A percentile compares a stretch with the other conserved stretches of the same genome.
phyloP scores from a whole-genome alignment of 2,888 invertebrate genomes.

The Drosophila formosana region DNA sequence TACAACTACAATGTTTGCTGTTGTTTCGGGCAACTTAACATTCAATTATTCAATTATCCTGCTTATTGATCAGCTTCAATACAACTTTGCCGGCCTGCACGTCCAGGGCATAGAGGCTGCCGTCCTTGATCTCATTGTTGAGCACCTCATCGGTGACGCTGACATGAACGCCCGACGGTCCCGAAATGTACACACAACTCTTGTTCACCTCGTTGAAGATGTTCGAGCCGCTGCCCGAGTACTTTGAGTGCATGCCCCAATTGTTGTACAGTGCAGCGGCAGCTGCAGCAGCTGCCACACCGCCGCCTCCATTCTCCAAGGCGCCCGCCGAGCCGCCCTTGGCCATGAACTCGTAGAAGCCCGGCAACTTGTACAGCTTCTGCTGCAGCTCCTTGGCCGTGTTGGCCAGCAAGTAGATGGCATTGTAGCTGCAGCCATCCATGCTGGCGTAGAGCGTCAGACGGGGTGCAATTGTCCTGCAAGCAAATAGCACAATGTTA shows the following conservation, averaged over 20 bases:
- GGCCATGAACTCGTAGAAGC: slow-evolving; percentile 84
- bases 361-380: slow-evolving; percentile 88
- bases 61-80: slow-evolving; percentile 85
- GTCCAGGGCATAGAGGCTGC: slow-evolving; percentile 89
- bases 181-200: slow-evolving; percentile 90
- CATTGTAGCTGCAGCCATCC: slow-evolving; percentile 90
- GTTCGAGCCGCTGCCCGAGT: slow-evolving; percentile 85
- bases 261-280: slow-evolving; percentile 62
- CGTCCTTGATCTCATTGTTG: slow-evolving; percentile 91
- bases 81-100: slow-evolving; percentile 86
- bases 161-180: slow-evolving; percentile 94
- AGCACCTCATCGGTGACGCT: slow-evolving; percentile 94
- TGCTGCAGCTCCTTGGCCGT: slow-evolving; percentile 88
- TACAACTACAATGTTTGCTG: slow-evolving; percentile 19
- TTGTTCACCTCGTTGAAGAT: slow-evolving; percentile 86
- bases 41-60: slow-evolving; percentile 72
- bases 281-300: slow-evolving; percentile 37
- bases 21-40: background rate
- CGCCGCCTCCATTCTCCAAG: slow-evolving; percentile 61
- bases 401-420: slow-evolving; percentile 91
- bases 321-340: slow-evolving; percentile 73
- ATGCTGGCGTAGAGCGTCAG: slow-evolving; percentile 93
- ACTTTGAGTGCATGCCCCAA: slow-evolving; percentile 84
- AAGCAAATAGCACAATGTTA: slow-evolving; percentile 11
- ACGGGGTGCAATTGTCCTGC: slow-evolving; percentile 90